phyloP scores from a whole-genome alignment of 1,140 invertebrate genomes.

The Magallana gigas region DNA sequence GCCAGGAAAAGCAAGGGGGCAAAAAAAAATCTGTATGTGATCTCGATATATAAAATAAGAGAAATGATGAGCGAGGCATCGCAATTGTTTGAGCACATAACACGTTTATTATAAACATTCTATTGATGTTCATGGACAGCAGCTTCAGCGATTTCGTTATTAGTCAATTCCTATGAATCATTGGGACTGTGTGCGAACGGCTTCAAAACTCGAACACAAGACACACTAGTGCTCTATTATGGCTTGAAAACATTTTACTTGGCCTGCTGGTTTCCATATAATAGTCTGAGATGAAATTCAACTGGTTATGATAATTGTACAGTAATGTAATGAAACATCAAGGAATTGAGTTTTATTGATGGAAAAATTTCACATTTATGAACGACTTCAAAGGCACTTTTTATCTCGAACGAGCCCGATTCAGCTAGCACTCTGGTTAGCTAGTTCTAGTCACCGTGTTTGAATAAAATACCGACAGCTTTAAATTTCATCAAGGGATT shows the following conservation, averaged over 20 bases:
- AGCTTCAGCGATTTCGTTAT: too few species aligned
- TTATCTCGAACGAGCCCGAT: neutral
- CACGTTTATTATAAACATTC: too few species aligned
- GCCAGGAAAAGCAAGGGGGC: neutral
- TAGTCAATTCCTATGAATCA: too few species aligned
- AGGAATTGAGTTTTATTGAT: neutral
- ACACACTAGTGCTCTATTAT: too few species aligned
- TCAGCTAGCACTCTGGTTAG: neutral
- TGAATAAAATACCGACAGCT: neutral
- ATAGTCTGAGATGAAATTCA: neutral
- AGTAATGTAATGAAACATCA: constrained; percentile 35
- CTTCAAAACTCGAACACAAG: too few species aligned
- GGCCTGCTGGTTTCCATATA: neutral
- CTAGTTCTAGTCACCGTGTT: neutral
- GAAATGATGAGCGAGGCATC: too few species aligned
- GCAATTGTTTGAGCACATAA: too few species aligned
- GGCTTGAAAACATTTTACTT: too few species aligned
- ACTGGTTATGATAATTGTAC: constrained; percentile 2
- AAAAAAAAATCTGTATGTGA: too few species aligned
- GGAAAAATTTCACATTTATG: constrained; percentile 11
- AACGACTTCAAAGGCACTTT: constrained; percentile 27
- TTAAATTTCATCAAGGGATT: constrained; percentile 18
- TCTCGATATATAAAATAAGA: too few species aligned
- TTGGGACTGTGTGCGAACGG: too few species aligned
- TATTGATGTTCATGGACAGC: too few species aligned